Percentiles rank a stretch among this genome's conserved stretches.
Evolutionary conservation across 92 coral and sea anemone genomes (phyloP).

Genomic region (Siderastrea radians): DNA sequence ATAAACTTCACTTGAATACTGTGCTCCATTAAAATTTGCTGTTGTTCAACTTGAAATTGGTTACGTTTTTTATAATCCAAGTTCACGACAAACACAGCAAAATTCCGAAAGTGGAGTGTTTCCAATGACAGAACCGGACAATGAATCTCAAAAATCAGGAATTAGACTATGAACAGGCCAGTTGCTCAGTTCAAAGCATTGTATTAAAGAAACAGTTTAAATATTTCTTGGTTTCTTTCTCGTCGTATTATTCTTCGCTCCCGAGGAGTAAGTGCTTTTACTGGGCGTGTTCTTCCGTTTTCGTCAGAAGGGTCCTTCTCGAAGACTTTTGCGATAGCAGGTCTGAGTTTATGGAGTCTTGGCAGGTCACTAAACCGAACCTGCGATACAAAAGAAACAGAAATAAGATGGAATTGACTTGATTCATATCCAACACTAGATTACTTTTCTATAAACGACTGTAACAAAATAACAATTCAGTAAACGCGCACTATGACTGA

Average conservation of each 20-base stretch:
- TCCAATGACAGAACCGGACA: no score
- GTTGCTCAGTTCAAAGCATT: neutral
- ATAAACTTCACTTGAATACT: no score
- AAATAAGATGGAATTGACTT: neutral
- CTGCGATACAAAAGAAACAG: conserved; percentile 38
- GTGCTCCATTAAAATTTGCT: no score
- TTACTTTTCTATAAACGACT: neutral
- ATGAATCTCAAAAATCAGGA: no score
- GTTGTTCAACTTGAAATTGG: neutral
- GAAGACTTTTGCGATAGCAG: conserved; percentile 43
- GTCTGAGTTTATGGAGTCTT: conserved; percentile 65
- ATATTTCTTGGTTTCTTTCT: conserved; percentile 22
- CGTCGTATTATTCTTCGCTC: conserved; percentile 6
- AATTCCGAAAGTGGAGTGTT: no score
- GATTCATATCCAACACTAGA: neutral
- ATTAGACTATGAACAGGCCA: neutral
- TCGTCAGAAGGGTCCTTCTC: neutral
- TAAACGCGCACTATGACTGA: no score
- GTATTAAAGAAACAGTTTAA: conserved; percentile 4
- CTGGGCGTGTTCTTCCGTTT: neutral
- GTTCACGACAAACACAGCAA: no score
- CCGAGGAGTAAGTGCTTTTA: neutral
- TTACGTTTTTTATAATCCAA: no score
- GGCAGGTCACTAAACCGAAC: conserved; percentile 79
- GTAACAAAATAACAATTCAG: neutral